A percentile compares a stretch with the other conserved stretches of the same genome.
phyloP scores from a whole-genome alignment of 2,113 vertebrate species.

The western clawed frog (Xenopus tropicalis) region UCB_Xtro_10.0 CM004445.2:115218501-115219000 shows the following conservation, averaged over 20 bases:
- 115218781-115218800: not conserved
- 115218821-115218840: not conserved
- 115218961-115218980: no score
- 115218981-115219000: no score
- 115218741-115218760: not conserved
- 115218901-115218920: not conserved
- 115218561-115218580: not conserved
- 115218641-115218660: not conserved
- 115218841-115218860: not conserved
- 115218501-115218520: no score
- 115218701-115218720: not conserved
- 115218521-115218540: no score
- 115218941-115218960: no score
- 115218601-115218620: not conserved
- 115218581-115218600: not conserved
- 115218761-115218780: not conserved
- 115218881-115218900: not conserved
- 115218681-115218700: not conserved
- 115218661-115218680: not conserved
- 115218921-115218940: no score
- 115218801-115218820: not conserved
- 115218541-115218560: not conserved
- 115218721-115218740: not conserved
- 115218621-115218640: not conserved
- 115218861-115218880: not conserved